Base-by-base conservation (phyloP, 2,797 vertebrate genomes). In the Pangasius djambal region DNA sequence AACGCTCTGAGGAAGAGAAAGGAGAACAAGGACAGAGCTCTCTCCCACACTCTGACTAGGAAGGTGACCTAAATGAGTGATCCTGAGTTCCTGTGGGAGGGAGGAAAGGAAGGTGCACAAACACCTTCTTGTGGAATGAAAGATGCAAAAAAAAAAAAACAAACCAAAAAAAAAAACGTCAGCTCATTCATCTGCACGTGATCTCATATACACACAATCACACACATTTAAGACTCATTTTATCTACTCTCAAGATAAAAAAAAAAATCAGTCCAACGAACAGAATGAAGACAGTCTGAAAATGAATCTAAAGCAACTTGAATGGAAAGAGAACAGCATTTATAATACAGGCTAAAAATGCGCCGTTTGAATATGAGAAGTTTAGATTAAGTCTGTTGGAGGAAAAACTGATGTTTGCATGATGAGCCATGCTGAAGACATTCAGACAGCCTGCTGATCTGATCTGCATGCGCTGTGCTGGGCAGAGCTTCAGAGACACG, bases 151-250 rank as follows among this genome's bases (percentile, higher is more conserved):
- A 52, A 57, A 63, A 84, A 89, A 72, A 7, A 72, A 37, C 22
- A 8, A 52, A 55, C 55, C 79, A 89, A 72, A 6, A 72, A 37
- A 40, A 86, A 77, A 3, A 37, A 69, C 25, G 4, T 31, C 52
- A 70, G 79, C 52, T 85, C 65, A 86, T 69, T 50, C 25, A 48
- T 86, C 37, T 85, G 79, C 72, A 88, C 63, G 63, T 82, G 74
- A 59, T 79, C 84, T 87, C 83, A 18, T 69, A 85, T 86, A 48
- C 31, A 88, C 87, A 96, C 95, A 95, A 94, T 85, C 82, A 74
- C 90, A 97, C 86, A 97, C 94, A 95, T 95, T 97, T 98, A 98
- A 97, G 97, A 97, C 97, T 97, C 37, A 63, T 91, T 97, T 94
- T 95, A 90, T 91, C 52, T 34, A 88, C 57, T 87, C 50, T 82